These are phyloP conservation scores for Sitta europaea DNA, from an alignment of 2,113 vertebrate species.

Conservation along the genomic window DNA sequence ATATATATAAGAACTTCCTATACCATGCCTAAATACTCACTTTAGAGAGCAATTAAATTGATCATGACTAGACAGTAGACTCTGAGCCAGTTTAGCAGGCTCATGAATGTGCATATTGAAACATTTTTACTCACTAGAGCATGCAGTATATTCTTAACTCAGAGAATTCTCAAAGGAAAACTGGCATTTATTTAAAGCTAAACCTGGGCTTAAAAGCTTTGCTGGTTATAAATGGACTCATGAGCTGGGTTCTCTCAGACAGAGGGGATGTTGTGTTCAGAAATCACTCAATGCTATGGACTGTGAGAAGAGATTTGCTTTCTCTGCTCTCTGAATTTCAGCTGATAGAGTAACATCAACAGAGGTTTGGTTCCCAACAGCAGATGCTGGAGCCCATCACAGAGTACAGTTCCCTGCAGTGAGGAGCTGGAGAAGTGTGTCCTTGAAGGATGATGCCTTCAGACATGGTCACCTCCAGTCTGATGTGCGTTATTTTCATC, in stretches of 20 bases:
- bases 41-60: neutral
- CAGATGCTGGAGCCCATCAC: neutral
- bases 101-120: neutral
- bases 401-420: neutral
- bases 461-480: neutral
- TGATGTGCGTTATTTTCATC: neutral
- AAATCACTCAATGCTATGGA: neutral
- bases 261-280: neutral
- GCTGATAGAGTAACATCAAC: neutral
- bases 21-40: neutral
- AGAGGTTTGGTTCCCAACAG: neutral
- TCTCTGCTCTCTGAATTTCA: neutral
- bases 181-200: constrained; percentile 33
- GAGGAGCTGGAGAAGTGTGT: neutral
- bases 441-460: neutral
- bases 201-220: constrained; percentile 40
- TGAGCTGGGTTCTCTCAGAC: neutral
- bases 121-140: neutral
- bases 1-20: neutral
- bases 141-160: neutral
- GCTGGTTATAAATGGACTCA: neutral
- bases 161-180: neutral
- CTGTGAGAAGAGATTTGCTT: neutral
- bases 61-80: neutral
- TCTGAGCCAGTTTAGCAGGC: neutral